phyloP scores from a whole-genome alignment of 2,797 vertebrate species.

The Eospalax fontanierii region DNA sequence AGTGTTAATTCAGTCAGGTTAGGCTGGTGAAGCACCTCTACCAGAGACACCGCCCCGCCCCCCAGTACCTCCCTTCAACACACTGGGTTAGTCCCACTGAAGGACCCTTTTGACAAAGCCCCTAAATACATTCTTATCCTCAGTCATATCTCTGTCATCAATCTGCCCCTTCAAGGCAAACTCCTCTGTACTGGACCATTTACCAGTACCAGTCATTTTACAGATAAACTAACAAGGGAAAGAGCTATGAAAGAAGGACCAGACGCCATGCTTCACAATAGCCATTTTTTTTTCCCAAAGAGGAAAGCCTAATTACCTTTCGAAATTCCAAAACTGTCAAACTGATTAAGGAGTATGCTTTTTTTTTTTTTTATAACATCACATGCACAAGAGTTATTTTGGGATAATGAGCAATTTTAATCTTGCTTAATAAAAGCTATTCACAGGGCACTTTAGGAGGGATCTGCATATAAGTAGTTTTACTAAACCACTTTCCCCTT shows the following conservation, averaged over 20 bases:
- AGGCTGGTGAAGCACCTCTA: neutral
- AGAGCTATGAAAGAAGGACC: slow-evolving; percentile 64
- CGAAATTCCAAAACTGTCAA: slow-evolving; percentile 88
- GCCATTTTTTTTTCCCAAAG: slow-evolving; percentile 83
- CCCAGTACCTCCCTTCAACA: neutral
- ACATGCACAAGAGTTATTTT: slow-evolving; percentile 88
- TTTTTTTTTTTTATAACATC: slow-evolving; percentile 88
- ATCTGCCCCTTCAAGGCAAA: slow-evolving; percentile 62
- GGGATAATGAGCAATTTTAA: slow-evolving; percentile 90
- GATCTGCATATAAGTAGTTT: slow-evolving; percentile 89
- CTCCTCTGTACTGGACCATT: slow-evolving; percentile 27
- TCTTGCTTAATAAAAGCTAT: slow-evolving; percentile 90
- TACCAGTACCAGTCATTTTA: slow-evolving; percentile 49
- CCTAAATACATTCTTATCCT: neutral
- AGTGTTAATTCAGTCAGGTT: neutral
- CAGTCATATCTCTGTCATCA: neutral
- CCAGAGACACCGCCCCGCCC: too few relatives aligned
- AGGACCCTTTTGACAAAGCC: neutral
- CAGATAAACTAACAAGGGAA: slow-evolving; percentile 48
- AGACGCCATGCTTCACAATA: slow-evolving; percentile 85
- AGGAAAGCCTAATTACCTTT: slow-evolving; percentile 87
- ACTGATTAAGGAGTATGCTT: slow-evolving; percentile 88
- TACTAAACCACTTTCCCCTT: slow-evolving; percentile 86
- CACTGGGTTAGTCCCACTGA: neutral
- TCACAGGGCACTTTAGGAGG: slow-evolving; percentile 87